Conservation (phyloP, 2,888 invertebrate genomes). For the Lysandra bellargus region DNA sequence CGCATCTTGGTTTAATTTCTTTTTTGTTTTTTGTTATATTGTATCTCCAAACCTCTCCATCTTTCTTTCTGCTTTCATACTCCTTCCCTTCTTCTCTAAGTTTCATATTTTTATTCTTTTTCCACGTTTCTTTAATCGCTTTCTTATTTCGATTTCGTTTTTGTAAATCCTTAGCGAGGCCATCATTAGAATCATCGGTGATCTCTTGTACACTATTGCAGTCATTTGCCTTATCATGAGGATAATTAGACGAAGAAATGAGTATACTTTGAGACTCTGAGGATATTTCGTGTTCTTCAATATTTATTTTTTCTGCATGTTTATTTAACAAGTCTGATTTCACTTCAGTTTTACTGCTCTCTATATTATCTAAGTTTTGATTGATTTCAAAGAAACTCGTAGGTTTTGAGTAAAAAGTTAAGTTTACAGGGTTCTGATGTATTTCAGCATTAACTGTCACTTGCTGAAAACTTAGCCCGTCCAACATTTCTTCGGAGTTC, state of each 20-base stretch:
- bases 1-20: background rate
- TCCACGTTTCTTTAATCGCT: background rate
- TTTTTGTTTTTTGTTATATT: conserved; percentile 1
- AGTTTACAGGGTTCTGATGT: conserved; percentile 1
- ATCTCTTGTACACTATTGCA: background rate
- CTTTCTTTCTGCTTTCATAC: background rate
- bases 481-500: background rate
- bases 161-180: conserved; percentile 1
- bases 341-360: conserved; percentile 1
- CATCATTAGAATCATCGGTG: conserved; percentile 1
- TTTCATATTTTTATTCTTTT: background rate
- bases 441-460: conserved; percentile 1
- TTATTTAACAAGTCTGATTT: conserved; percentile 1
- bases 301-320: conserved; percentile 1
- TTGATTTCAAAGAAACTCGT: conserved; percentile 1
- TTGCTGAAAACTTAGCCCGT: conserved; percentile 1
- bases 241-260: conserved; percentile 1
- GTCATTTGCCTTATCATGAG: conserved; percentile 1
- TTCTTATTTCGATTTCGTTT: conserved; percentile 1
- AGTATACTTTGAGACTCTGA: background rate
- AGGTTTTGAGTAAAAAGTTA: conserved; percentile 1
- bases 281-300: background rate
- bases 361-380: background rate
- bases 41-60: conserved; percentile 1
- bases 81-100: background rate